phyloP scores from a whole-genome alignment of 1,140 invertebrate species.

The Ceratina calcarata region DNA sequence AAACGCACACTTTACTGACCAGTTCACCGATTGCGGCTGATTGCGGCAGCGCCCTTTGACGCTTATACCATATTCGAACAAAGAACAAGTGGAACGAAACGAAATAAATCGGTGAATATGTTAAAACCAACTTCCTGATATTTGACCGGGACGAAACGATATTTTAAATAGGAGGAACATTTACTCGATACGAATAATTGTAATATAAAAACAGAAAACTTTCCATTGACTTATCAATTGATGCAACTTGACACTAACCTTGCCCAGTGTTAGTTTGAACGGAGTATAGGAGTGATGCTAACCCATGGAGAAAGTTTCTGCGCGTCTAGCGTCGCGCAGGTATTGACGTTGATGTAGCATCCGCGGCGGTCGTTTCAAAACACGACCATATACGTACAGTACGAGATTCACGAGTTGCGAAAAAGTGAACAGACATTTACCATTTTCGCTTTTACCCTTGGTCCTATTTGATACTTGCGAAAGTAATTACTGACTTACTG shows the following conservation, averaged over 20 bases:
- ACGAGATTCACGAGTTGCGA: not conserved
- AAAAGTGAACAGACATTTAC: not conserved
- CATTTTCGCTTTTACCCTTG: not conserved
- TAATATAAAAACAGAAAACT: not conserved
- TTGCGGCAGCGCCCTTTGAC: conserved; percentile 74
- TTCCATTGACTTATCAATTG: conserved; percentile 11
- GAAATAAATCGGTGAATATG: not conserved
- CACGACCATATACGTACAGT: conserved; percentile 23
- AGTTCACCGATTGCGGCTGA: conserved; percentile 58
- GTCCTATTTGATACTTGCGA: not conserved
- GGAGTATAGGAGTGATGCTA: conserved; percentile 34
- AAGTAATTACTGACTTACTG: not conserved
- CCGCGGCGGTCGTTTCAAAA: conserved; percentile 55
- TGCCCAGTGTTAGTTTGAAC: conserved; percentile 49
- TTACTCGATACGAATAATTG: not conserved
- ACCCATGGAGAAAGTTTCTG: conserved; percentile 53
- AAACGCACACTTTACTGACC: conserved; percentile 65
- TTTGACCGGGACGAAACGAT: fast-evolving
- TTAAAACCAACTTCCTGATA: not conserved
- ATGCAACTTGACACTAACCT: conserved; percentile 13
- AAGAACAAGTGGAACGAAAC: conserved; percentile 25
- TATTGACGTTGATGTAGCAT: conserved; percentile 54
- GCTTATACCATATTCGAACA: conserved; percentile 57
- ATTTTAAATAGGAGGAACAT: not conserved
- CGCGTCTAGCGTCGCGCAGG: conserved; percentile 58